Evolutionary conservation across 2,113 vertebrate genomes (phyloP), one percentile per base, ranked within the genome.

Genomic region (Vulpes lagopus): DNA sequence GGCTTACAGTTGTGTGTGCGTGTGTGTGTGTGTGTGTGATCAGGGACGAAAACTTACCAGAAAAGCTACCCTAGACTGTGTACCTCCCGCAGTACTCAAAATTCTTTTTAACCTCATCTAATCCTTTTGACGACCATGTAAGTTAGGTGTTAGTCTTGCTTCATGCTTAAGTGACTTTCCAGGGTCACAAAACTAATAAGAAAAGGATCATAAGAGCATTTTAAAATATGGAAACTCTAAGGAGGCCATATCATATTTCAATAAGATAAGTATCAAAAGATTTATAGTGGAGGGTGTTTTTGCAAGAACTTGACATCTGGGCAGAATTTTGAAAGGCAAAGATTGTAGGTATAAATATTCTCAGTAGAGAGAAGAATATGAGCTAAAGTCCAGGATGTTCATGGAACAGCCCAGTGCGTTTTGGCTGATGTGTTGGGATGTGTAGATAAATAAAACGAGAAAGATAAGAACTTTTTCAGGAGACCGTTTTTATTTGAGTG

Each of bases 271-370:
- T 85, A 59, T 11, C 27, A 62, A 84, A 69, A 81, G 8, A 2
- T 76, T 89, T 57, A 30, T 32, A 5, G 0, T 16, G 25, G 43
- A 62, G 2, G 16, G 14, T 78, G 23, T 67, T 57, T 84, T 64
- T 73, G 19, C 12, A 94, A 76, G 38, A 10, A 12, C n/a, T 87
- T 15, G 30, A 51, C 23, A 71, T 57, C 2, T 30, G 5, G 51
- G 22, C 43, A 92, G 49, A 91, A 73, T 84, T 92, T 43, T 32
- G 82, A 84, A 89, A 84, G 53, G 9, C 25, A 51, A 60, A 73
- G 32, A 32, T 35, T 17, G 11, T 10, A 8, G 38, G 5, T 35
- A 16, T 23, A 53, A 74, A 11, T 30, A 20, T 35, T 74, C 57
- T 81, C 4, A 1, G 6, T 19, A 11, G 62, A 79, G 55, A 4